These are phyloP conservation scores for Cyclophora punctaria DNA, from an alignment of 2,888 invertebrate species.

Conservation along the genomic window DNA sequence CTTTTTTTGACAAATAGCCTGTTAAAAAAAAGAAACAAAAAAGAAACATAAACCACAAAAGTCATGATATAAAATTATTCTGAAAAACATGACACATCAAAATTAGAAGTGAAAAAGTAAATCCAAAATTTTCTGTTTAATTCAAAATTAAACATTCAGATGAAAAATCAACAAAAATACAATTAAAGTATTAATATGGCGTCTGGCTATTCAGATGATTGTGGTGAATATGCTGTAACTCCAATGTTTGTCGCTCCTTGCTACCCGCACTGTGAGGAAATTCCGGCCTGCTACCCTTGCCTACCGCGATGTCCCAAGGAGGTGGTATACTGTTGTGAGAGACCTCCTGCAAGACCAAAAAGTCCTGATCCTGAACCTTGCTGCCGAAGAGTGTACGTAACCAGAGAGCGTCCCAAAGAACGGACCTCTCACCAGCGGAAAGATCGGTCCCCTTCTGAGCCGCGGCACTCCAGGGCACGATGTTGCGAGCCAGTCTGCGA, in stretches of 20 bases:
- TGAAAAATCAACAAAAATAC: conserved; percentile 11
- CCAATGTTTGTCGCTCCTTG: conserved; percentile 39
- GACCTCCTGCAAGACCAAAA: not conserved
- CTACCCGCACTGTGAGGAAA: conserved; percentile 27
- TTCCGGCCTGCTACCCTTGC: conserved; percentile 34
- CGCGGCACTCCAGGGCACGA: not conserved
- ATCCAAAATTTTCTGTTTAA: conserved; percentile 5
- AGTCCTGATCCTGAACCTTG: not conserved
- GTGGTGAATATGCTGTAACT: conserved; percentile 39
- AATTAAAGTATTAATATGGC: conserved; percentile 33
- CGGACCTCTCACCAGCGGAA: not conserved
- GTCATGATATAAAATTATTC: not conserved
- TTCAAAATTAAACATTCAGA: conserved; percentile 23
- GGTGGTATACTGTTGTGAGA: conserved; percentile 36
- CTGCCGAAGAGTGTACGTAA: too few species aligned
- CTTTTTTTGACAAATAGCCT: conserved; percentile 24
- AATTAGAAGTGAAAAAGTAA: conserved; percentile 25
- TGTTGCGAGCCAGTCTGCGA: conserved; percentile 27
- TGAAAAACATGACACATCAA: conserved; percentile 12
- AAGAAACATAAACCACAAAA: too few species aligned
- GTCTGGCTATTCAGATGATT: conserved; percentile 37
- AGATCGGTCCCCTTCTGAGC: not conserved
- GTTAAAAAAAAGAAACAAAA: conserved; percentile 24
- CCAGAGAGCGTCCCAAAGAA: not conserved
- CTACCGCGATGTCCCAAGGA: conserved; percentile 41